Percentiles rank a stretch among this genome's conserved stretches.
These are phyloP conservation scores for Luidia sarsii DNA, from an alignment of 53 echinoderm and acorn worm genomes.

Conservation along the genomic window DNA sequence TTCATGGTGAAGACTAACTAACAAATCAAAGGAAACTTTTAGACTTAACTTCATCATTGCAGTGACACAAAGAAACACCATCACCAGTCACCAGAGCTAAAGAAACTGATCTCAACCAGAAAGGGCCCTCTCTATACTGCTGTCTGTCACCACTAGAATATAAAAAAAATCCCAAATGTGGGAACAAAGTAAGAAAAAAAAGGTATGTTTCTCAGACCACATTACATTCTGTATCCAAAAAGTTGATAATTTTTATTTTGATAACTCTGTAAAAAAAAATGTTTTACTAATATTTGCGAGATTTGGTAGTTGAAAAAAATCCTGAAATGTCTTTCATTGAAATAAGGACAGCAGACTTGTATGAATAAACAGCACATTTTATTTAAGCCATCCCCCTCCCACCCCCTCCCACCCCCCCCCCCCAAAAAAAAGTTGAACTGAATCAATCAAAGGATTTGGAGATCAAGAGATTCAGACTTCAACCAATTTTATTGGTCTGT, in stretches of 20 bases:
- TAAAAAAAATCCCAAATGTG: neutral
- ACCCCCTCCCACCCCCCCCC: too few species aligned
- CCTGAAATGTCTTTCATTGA: too few species aligned
- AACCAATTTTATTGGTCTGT: too few species aligned
- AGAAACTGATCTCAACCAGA: neutral
- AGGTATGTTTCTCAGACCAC: neutral
- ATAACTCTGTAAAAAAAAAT: too few species aligned
- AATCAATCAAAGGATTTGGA: too few species aligned
- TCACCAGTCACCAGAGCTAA: neutral
- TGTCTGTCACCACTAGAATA: neutral
- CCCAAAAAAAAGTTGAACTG: too few species aligned
- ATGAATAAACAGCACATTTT: too few species aligned
- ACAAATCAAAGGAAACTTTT: neutral
- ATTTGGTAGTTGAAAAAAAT: too few species aligned
- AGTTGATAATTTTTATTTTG: neutral
- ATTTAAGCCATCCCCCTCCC: too few species aligned
- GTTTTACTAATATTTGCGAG: too few species aligned
- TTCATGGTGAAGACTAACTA: neutral
- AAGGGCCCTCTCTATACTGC: neutral
- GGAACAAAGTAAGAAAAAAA: neutral
- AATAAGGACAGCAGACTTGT: too few species aligned
- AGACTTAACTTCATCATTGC: slow-evolving; percentile 37
- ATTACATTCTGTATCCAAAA: neutral
- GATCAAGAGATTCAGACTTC: too few species aligned
- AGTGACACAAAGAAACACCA: slow-evolving; percentile 30